Base-by-base conservation (phyloP, 2,888 invertebrate genomes). In the Vanessa cardui region DNA sequence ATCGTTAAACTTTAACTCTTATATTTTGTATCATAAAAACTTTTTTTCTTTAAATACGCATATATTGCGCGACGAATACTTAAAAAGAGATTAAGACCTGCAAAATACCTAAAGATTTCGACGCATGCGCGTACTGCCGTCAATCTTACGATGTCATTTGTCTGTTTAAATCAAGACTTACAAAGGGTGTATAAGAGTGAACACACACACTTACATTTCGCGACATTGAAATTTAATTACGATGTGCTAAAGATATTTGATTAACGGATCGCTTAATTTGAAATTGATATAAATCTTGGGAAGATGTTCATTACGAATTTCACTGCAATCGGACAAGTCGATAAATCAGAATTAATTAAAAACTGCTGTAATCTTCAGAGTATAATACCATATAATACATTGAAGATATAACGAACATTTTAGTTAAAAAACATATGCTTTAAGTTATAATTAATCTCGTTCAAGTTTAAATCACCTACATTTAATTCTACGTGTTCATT, bases 221-320 rank as follows among this genome's bases (percentile, higher is more conserved):
- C 69, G 74, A 78, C 79, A 67, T 63, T 68, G 68, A 77, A 76
- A 83, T 87, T 89, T 89, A 89, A 90, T 90, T 88, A 87, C 86
- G 81, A 78, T 78, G 81, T 81, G 84, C 81, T 77, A 81, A 62
- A 80, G 80, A 80, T 80, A 77, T 76, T 80, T 86, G 84, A 89
- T 87, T 88, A 88, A 88, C 81, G 81, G 78, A 78, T 80, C 80
- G 77, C 78, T 86, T 86, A 86, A 86, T 86, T 83, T 84, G 82
- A 84, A 83, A 82, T 85, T 88, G 87, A 88, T 87, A 86, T 84
- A 87, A 86, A 78, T 77, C 82, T 82, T 81, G 62, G 52, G 54
- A 62, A 62, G 67, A 52, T 39, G 49, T 58, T 59, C 68, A 68
- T 64, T 69, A 66, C 62, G 67, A 69, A 66, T 71, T 66, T 62